Conservation (phyloP, 2,888 invertebrate genomes). For the Furcula furcula region DNA sequence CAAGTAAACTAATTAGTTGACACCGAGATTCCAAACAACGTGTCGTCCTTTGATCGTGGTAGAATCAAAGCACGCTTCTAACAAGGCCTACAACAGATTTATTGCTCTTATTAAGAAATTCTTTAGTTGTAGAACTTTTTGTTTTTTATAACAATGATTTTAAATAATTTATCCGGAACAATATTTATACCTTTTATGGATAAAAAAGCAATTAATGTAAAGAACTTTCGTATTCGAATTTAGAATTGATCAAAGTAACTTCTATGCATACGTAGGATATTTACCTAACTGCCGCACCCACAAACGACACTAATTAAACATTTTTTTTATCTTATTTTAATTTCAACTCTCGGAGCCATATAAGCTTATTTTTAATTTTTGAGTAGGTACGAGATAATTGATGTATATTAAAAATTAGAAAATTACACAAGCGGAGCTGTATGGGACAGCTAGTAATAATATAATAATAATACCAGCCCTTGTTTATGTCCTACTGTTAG, state of each 20-base stretch:
- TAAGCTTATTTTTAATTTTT: no score
- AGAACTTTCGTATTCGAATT: slow-evolving; percentile 3
- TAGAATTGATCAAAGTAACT: background rate
- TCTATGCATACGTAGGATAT: background rate
- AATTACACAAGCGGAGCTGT: no score
- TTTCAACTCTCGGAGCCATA: no score
- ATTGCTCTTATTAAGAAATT: slow-evolving; percentile 61
- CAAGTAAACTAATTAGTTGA: slow-evolving; percentile 71
- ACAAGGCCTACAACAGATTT: slow-evolving; percentile 76
- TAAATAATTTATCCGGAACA: slow-evolving; percentile 26
- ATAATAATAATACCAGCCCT: no score
- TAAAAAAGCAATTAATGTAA: background rate
- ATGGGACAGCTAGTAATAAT: no score
- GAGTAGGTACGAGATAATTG: no score
- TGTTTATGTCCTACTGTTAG: no score
- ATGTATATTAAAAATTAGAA: no score
- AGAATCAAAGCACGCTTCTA: slow-evolving; percentile 68
- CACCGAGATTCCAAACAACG: slow-evolving; percentile 53
- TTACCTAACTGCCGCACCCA: no score
- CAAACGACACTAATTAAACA: no score
- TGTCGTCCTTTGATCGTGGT: slow-evolving; percentile 67
- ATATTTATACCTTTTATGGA: slow-evolving; percentile 10
- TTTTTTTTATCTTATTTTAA: no score
- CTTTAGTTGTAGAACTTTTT: slow-evolving; percentile 40
- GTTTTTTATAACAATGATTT: slow-evolving; percentile 50